phyloP scores from a whole-genome alignment of 2,888 invertebrate genomes.

The Lissonota sp. region DNA sequence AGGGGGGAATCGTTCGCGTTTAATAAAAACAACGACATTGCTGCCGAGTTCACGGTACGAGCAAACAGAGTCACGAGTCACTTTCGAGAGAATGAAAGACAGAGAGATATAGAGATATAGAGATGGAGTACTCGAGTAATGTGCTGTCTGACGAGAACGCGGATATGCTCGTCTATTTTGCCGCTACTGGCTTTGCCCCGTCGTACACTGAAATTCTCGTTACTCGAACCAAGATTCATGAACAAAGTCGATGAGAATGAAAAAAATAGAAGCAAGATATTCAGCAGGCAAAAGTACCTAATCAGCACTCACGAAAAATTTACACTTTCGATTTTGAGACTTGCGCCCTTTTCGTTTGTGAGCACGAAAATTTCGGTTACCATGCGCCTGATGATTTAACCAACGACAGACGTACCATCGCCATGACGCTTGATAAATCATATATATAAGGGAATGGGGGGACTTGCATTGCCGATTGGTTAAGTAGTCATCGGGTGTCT shows the following conservation, averaged over 20 bases:
- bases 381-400: too few relatives aligned
- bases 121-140: constrained; percentile 48
- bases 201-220: constrained; percentile 21
- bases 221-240: not conserved
- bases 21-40: constrained; percentile 16
- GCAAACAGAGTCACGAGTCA: constrained; percentile 24
- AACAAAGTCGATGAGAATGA: not conserved
- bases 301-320: not conserved
- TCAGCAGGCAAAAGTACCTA: too few relatives aligned
- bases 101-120: constrained; percentile 4
- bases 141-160: constrained; percentile 57
- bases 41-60: constrained; percentile 26
- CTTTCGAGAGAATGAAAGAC: constrained; percentile 2
- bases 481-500: constrained; percentile 56
- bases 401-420: constrained; percentile 30
- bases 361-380: not conserved
- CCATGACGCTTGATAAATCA: constrained; percentile 61
- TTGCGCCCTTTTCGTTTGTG: not conserved
- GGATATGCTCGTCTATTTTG: constrained; percentile 51
- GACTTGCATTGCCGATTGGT: constrained; percentile 59
- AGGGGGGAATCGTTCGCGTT: not conserved
- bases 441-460: constrained; percentile 32
- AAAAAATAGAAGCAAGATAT: too few relatives aligned
- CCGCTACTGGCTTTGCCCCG: constrained; percentile 22
- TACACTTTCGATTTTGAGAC: not conserved